Conservation (phyloP, 2,113 vertebrate genomes). For the Chiloscyllium plagiosum region DNA sequence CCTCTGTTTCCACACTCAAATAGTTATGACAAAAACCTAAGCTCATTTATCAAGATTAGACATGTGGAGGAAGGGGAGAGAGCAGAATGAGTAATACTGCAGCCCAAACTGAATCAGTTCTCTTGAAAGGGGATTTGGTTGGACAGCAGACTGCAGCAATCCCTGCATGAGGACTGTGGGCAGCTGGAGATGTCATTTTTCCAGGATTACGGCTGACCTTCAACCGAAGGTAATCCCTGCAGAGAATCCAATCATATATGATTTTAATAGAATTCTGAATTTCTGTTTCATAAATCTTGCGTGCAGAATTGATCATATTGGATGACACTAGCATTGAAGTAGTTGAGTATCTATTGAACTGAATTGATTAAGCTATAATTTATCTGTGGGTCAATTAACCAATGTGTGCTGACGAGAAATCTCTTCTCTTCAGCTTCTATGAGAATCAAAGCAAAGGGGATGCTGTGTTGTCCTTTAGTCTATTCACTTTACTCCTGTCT, state of each 20-base stretch:
- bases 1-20: neutral
- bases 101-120: neutral
- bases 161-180: neutral
- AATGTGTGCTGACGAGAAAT: neutral
- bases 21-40: neutral
- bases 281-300: neutral
- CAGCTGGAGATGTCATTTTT: neutral
- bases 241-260: neutral
- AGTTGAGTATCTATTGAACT: neutral
- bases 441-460: neutral
- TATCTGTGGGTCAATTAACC: neutral
- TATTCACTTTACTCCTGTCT: too few relatives aligned
- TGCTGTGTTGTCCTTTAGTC: neutral
- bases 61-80: neutral
- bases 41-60: neutral
- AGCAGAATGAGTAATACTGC: neutral
- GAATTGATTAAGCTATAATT: conserved; percentile 3
- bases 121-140: neutral
- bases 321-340: neutral
- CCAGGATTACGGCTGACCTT: neutral
- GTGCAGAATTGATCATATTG: neutral
- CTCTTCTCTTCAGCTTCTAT: neutral
- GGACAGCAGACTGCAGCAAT: neutral
- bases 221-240: neutral
- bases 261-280: neutral